These are phyloP conservation scores for Manacus vitellinus DNA, from an alignment of 2,113 vertebrate species.

Conservation along the genomic window DNA sequence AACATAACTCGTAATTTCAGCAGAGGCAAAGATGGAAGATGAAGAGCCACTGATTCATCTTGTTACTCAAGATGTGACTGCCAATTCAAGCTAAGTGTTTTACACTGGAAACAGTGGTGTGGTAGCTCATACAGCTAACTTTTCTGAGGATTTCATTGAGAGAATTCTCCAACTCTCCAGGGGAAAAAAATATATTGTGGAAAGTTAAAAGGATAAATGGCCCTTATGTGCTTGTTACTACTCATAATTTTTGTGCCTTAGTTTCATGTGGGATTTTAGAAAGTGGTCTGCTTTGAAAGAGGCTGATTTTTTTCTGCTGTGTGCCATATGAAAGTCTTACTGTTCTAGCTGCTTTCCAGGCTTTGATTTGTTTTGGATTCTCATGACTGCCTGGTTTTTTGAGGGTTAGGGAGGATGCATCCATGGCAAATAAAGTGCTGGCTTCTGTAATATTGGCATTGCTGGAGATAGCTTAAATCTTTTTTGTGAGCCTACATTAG, in stretches of 20 bases:
- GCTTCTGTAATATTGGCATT: background rate
- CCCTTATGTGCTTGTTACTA: background rate
- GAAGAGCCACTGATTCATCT: background rate
- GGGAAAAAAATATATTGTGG: background rate
- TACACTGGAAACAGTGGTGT: background rate
- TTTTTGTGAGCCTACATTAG: background rate
- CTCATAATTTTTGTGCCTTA: background rate
- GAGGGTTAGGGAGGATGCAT: background rate
- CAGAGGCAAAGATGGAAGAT: background rate
- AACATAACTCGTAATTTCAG: background rate
- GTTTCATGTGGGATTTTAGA: background rate
- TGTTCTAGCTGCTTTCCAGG: background rate
- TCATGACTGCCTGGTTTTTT: background rate
- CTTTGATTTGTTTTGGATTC: constrained; percentile 2
- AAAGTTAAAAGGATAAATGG: background rate
- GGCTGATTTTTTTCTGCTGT: background rate
- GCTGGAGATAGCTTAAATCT: background rate
- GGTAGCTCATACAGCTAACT: background rate
- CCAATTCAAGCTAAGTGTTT: background rate
- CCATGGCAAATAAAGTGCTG: background rate
- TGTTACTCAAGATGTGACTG: background rate
- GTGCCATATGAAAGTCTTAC: background rate
- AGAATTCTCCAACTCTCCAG: background rate
- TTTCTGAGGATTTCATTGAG: background rate
- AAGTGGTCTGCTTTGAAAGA: background rate